Conservation (phyloP, 2,113 vertebrate species). For the Tragelaphus strepsiceros region DNA sequence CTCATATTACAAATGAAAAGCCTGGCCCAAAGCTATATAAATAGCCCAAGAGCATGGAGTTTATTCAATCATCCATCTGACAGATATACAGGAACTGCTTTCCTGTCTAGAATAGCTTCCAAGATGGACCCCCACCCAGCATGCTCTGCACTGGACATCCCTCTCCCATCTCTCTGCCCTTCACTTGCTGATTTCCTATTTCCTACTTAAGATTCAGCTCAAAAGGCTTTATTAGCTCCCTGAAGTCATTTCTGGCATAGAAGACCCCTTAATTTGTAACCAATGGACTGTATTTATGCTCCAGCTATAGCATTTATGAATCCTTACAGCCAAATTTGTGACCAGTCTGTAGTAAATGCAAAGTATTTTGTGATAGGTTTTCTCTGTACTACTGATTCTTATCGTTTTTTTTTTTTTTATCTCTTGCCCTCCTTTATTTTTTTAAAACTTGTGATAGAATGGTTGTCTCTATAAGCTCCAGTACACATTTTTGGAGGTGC, state of each 20-base stretch:
- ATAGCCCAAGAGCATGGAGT: background rate
- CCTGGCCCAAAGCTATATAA: background rate
- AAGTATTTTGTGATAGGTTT: background rate
- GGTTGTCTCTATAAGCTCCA: background rate
- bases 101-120: background rate
- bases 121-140: background rate
- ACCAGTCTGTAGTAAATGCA: background rate
- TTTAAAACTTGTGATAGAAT: background rate
- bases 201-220: background rate
- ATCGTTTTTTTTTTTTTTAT: background rate
- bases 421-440: background rate
- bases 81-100: background rate
- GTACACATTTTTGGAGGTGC: background rate
- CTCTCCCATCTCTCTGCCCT: background rate
- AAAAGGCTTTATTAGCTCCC: background rate
- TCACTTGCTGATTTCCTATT: background rate
- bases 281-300: background rate
- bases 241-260: background rate
- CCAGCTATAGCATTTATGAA: background rate
- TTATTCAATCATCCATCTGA: background rate
- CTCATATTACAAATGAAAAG: background rate
- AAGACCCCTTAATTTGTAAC: background rate
- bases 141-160: background rate
- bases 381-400: background rate
- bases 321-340: background rate